A percentile compares a stretch with the other conserved stretches of the same genome.
Evolutionary conservation across 1,140 invertebrate genomes (phyloP).

Genomic region (Drosophila chauvacae): DNA sequence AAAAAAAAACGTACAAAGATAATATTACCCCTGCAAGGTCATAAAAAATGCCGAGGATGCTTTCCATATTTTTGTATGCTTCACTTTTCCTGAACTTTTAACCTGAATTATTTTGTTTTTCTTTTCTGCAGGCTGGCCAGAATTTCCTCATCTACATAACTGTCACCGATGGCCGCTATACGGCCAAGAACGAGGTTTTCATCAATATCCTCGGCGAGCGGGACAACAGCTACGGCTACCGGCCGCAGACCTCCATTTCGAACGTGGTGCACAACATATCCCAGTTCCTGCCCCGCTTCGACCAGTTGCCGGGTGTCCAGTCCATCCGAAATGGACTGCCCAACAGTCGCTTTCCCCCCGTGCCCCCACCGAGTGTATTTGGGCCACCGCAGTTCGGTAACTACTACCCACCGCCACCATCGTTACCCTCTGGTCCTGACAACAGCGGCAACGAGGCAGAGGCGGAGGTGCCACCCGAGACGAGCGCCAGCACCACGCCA

Average conservation of each 20-base stretch:
- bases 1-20: not conserved
- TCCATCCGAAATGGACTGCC: slow-evolving; percentile 69
- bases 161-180: slow-evolving; percentile 88
- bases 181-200: slow-evolving; percentile 89
- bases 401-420: slow-evolving; percentile 42
- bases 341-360: slow-evolving; percentile 55
- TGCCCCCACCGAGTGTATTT: slow-evolving; percentile 44
- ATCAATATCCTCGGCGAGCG: slow-evolving; percentile 86
- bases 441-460: slow-evolving; percentile 7
- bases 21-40: not conserved
- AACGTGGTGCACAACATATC: slow-evolving; percentile 79
- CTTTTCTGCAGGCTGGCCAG: slow-evolving; percentile 87
- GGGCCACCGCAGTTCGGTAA: slow-evolving; percentile 45
- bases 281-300: slow-evolving; percentile 68
- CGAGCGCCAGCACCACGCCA: slow-evolving; percentile 34
- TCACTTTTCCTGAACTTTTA: slow-evolving; percentile 9
- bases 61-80: not conserved
- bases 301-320: slow-evolving; percentile 68
- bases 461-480: slow-evolving; percentile 8
- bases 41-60: not conserved
- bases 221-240: slow-evolving; percentile 54
- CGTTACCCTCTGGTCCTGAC: not conserved
- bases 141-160: slow-evolving; percentile 90
- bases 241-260: slow-evolving; percentile 67
- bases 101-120: slow-evolving; percentile 1